Percentiles rank a stretch among this genome's conserved stretches.
Evolutionary conservation across 2,113 vertebrate species (phyloP).

Genomic region (Hoplias malabaricus): DNA sequence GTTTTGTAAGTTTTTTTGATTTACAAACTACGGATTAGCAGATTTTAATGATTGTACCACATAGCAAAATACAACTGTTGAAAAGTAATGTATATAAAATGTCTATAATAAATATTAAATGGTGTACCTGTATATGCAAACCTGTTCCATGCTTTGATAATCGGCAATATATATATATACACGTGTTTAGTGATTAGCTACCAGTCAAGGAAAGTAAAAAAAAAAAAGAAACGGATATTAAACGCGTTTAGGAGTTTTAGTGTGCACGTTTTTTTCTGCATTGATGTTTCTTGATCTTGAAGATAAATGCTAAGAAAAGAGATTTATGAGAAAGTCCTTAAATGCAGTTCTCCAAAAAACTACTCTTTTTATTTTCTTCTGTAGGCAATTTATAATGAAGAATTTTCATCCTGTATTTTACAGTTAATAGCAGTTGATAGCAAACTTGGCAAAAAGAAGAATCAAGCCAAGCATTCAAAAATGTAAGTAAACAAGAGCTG

Average conservation of each 20-base stretch:
- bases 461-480: too few species aligned
- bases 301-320: too few species aligned
- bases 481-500: too few species aligned
- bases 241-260: background rate
- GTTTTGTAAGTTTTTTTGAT: constrained; percentile 95
- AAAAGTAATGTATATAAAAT: constrained; percentile 99
- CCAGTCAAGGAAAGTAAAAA: background rate
- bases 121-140: constrained; percentile 90
- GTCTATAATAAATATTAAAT: constrained; percentile 99
- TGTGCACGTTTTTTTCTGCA: too few species aligned
- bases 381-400: too few species aligned
- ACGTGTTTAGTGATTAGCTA: background rate
- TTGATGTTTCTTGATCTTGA: too few species aligned
- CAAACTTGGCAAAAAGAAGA: too few species aligned
- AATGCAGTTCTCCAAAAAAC: too few species aligned
- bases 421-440: too few species aligned
- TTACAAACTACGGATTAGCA: constrained; percentile 90
- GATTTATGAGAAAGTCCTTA: too few species aligned
- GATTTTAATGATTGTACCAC: constrained; percentile 99
- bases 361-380: too few species aligned
- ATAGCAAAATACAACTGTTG: constrained; percentile 89
- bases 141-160: constrained; percentile 19
- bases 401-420: too few species aligned
- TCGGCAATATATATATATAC: background rate
- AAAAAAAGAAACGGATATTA: background rate